A percentile compares a stretch with the other conserved stretches of the same genome.
Conservation (phyloP, 2,797 vertebrate species). For the Coregonus sp. region DNA sequence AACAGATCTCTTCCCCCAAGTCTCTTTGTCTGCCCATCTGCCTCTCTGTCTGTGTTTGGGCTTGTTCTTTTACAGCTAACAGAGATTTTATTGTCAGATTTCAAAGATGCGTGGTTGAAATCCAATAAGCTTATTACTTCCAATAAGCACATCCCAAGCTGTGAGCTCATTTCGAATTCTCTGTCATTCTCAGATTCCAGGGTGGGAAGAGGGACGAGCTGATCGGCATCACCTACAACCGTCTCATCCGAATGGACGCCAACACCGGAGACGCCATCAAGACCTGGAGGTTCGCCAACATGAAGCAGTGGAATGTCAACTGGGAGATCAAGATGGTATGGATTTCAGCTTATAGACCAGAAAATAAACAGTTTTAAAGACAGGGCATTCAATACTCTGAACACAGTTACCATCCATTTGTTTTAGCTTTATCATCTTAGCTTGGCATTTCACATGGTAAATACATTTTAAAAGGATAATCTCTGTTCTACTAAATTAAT, state of each 20-base stretch:
- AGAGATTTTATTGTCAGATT: background rate
- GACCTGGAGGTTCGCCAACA: slow-evolving; percentile 99
- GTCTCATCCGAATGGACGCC: slow-evolving; percentile 94
- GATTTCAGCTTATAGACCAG: background rate
- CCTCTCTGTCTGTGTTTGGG: background rate
- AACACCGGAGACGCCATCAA: slow-evolving; percentile 93
- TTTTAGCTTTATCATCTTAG: no score
- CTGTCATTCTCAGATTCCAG: slow-evolving; percentile 82
- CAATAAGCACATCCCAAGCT: background rate
- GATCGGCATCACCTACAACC: slow-evolving; percentile 96
- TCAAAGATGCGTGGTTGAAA: background rate
- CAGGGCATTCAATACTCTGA: no score
- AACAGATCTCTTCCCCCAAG: background rate
- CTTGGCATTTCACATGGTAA: no score
- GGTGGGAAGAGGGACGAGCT: slow-evolving; percentile 95
- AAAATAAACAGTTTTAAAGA: background rate
- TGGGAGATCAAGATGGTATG: slow-evolving; percentile 99
- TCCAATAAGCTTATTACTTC: background rate
- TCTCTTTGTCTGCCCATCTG: no score
- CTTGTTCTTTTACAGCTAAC: background rate
- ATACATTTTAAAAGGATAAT: no score
- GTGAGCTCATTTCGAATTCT: background rate
- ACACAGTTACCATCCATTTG: no score
- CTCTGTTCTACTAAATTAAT: no score
- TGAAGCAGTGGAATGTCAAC: slow-evolving; percentile 99